phyloP scores from a whole-genome alignment of 2,113 vertebrate genomes.

The Tachuris rubrigastra region DNA sequence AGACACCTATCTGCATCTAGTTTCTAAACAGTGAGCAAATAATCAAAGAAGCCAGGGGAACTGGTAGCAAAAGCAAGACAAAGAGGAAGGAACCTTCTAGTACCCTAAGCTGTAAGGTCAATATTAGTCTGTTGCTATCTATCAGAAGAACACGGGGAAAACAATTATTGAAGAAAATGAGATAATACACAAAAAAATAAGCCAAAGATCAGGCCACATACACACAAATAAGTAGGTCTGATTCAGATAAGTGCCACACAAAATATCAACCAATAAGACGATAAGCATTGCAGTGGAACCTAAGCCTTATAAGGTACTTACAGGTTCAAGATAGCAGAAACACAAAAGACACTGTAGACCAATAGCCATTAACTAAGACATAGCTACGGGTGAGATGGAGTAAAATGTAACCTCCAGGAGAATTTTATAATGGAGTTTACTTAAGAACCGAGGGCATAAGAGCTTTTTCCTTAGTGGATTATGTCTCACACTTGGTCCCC shows the following conservation, averaged over 20 bases:
- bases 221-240: not conserved
- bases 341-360: not conserved
- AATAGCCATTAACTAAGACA: not conserved
- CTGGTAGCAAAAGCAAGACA: not conserved
- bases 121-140: not conserved
- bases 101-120: not conserved
- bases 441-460: not conserved
- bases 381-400: not conserved
- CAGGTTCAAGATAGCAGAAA: not conserved
- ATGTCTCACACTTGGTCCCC: fast-evolving
- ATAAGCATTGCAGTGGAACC: not conserved
- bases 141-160: not conserved
- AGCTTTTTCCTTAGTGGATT: not conserved
- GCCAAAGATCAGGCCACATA: not conserved
- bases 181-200: not conserved
- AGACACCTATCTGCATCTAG: not conserved
- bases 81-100: not conserved
- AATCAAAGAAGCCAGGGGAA: not conserved
- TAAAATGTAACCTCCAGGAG: not conserved
- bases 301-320: not conserved
- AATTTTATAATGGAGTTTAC: not conserved
- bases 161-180: not conserved
- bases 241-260: not conserved
- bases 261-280: not conserved
- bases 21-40: not conserved